These are phyloP conservation scores for Drosophila fungiperda DNA, from an alignment of 2,888 invertebrate species.

Conservation along the genomic window DNA sequence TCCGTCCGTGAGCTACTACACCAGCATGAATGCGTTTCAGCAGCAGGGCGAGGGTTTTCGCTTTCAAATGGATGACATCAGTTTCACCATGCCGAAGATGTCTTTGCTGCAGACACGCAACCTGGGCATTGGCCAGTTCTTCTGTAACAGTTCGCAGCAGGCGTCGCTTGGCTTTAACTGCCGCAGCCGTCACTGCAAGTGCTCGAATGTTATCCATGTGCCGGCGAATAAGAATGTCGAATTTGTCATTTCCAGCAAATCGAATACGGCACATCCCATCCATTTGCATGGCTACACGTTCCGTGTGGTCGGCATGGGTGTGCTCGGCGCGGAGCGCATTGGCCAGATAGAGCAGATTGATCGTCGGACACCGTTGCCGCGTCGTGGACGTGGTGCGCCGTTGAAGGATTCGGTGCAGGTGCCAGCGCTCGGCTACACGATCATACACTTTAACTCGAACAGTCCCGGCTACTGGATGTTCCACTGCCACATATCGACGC, in stretches of 20 bases:
- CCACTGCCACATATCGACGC: constrained; percentile 82
- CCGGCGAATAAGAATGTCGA: constrained; percentile 79
- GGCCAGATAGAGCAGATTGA: constrained; percentile 80
- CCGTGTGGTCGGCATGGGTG: constrained; percentile 82
- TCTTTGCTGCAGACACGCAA: constrained; percentile 82
- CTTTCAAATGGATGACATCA: constrained; percentile 83
- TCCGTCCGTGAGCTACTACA: constrained; percentile 72
- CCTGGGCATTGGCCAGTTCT: constrained; percentile 72
- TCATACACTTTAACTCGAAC: constrained; percentile 78
- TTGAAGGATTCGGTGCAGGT: constrained; percentile 82
- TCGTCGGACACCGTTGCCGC: constrained; percentile 66
- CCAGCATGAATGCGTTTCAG: constrained; percentile 75
- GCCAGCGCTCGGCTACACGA: constrained; percentile 81
- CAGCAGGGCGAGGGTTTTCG: constrained; percentile 63
- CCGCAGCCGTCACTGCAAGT: constrained; percentile 73
- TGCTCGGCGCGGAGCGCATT: constrained; percentile 75
- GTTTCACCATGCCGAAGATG: constrained; percentile 74
- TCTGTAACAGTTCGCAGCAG: constrained; percentile 80
- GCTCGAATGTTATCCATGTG: constrained; percentile 82
- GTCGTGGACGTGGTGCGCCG: constrained; percentile 74
- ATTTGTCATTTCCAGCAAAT: constrained; percentile 76
- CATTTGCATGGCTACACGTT: constrained; percentile 83
- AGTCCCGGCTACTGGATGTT: constrained; percentile 83
- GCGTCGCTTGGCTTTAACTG: constrained; percentile 74
- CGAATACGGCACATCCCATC: constrained; percentile 77